Base-by-base conservation (phyloP, 2,888 invertebrate species). In the Lithophane semibrunnea region DNA sequence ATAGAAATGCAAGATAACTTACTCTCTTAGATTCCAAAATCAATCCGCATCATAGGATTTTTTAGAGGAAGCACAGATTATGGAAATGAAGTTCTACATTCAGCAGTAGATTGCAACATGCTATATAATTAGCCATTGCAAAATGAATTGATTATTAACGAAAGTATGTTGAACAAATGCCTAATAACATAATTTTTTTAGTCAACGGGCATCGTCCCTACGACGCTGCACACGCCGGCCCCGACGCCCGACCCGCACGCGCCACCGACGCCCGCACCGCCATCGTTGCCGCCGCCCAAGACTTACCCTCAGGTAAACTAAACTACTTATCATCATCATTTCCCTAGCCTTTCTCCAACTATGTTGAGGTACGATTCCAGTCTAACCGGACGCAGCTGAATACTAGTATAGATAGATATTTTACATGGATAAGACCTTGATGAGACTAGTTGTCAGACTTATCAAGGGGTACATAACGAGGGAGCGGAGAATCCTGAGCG, bases 201-300 rank as follows among this genome's bases (percentile, higher is more conserved):
- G 92, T 85, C 89, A 7, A 86, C 89, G 84, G 88, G 89, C 84
- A 87, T 86, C 77, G 93, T 94, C 85, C 93, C 95, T 61, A 93
- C 95, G 85, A 94, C 97, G 91, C 94, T 97, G 89, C 97, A 97
- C 92, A 97, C 97, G 91, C 97, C 97, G 89, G 94, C 97, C 92
- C 95, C 97, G 58, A 96, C 97, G 90, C 96, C 97, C 88, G 94
- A 96, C 93, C 95, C 97, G 88, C 95, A 87, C 84, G 95, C 95
- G 85, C 95, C 96, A 83, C 95, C 95, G 87, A 96, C 96, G 73
- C 97, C 97, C 82, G 96, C 95, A 75, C 95, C 96, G 76, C 95
- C 95, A 79, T 94, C 94, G 82, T 91, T 93, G 87, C 94, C 95
- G 77, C 93, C 94, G 66, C 92, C 93, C 90, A 95, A 95, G 89